A percentile compares a stretch with the other conserved stretches of the same genome.
These are phyloP conservation scores for Choristoneura rosaceana DNA, from an alignment of 2,888 invertebrate species.

Conservation along the genomic window DNA sequence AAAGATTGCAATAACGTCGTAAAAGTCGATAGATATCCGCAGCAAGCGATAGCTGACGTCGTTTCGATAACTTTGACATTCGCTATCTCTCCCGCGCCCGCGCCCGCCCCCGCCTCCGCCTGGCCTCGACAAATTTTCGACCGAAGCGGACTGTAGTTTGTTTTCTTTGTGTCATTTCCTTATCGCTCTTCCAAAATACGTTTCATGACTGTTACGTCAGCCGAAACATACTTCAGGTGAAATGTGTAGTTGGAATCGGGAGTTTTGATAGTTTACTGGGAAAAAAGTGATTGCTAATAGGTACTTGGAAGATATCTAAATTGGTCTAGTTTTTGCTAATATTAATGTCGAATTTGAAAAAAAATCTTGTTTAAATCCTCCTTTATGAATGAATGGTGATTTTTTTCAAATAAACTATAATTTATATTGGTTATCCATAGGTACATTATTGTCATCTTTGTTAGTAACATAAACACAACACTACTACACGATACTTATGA, in stretches of 20 bases:
- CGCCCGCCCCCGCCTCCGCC: slow-evolving; percentile 50
- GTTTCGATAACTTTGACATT: slow-evolving; percentile 80
- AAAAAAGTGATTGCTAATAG: neutral
- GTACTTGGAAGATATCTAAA: neutral
- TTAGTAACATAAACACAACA: no score
- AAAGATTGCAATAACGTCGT: slow-evolving; percentile 56
- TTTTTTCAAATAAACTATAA: no score
- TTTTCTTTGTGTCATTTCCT: slow-evolving; percentile 86
- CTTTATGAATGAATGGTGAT: neutral
- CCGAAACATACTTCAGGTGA: slow-evolving; percentile 81
- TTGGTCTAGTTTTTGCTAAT: neutral
- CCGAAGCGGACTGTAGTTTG: slow-evolving; percentile 80
- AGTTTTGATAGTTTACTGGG: slow-evolving; percentile 63
- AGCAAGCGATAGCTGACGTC: slow-evolving; percentile 76
- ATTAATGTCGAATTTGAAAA: neutral
- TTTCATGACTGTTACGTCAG: slow-evolving; percentile 83
- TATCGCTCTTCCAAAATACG: slow-evolving; percentile 85
- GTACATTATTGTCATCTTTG: no score
- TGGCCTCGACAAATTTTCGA: slow-evolving; percentile 77
- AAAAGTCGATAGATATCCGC: slow-evolving; percentile 70
- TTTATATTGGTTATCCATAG: no score
- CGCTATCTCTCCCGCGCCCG: slow-evolving; percentile 60
- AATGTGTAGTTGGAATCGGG: slow-evolving; percentile 62
- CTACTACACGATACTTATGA: no score
- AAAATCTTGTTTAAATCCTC: neutral